Base-by-base conservation (phyloP, 1,140 invertebrate genomes). In the Drosophila subobscura region DNA sequence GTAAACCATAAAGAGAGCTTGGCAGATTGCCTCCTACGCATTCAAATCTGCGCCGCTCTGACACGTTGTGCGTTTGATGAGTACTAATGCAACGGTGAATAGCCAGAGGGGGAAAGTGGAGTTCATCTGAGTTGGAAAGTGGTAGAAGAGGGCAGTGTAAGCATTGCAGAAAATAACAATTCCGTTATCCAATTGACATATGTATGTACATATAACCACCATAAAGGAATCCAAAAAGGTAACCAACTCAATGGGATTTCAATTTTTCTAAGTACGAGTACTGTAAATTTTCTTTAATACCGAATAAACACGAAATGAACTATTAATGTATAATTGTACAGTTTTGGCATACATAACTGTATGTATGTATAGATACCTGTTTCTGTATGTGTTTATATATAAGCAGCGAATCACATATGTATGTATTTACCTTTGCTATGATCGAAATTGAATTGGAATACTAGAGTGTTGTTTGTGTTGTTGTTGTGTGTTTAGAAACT, bases 371-470 rank as follows among this genome's bases (percentile, higher is more conserved):
- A 41, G 40, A 40, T 27, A 41, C 44, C 50, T 42, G 52, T 56
- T 23, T 45, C 40, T 37, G 2, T 42, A 59, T 23, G n/a, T 41
- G 22, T 29, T 5, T 29, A 5, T 51, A 54, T 51, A 20, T 55
- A 73, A 85, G 72, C 72, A 59, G 77, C 72, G 47, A 79, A 85
- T 86, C 81, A 85, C 80, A 86, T 77, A n/a, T n/a, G n/a, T n/a
- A n/a, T n/a, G n/a, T n/a, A 60, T 63, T 20, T 20, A 66, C 61
- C 67, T 70, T 77, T 73, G 51, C 56, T 77, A 45, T 61, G 23
- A 46, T 49, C 50, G 22, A 51, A 71, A 72, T 45, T 44, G 42
- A 57, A 45, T 33, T 47, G 49, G 37, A 61, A 51, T 44, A 46
- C 40, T 61, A 51, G 49, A 47, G 10, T 29, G 27, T 37, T 37